Conservation (phyloP, 1,140 invertebrate species). For the Monochamus saltuarius region DNA sequence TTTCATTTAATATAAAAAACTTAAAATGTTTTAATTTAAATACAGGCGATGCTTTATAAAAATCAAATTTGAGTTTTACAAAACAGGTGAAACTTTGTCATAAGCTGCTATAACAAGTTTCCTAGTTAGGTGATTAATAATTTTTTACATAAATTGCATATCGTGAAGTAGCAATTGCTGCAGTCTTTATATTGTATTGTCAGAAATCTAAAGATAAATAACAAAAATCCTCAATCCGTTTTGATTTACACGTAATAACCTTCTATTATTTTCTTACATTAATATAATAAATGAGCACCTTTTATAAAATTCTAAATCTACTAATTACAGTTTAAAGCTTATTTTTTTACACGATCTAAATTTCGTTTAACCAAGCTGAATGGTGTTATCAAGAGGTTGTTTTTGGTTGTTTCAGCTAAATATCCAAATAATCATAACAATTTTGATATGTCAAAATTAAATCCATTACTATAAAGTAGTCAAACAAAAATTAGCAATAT, state of each 20-base stretch:
- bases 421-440: conserved; percentile 22
- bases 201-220: conserved; percentile 34
- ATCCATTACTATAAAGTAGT: background rate
- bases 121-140: too few relatives aligned
- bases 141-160: too few relatives aligned
- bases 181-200: conserved; percentile 45
- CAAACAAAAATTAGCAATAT: background rate
- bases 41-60: too few relatives aligned
- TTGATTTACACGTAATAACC: conserved; percentile 16
- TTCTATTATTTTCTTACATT: conserved; percentile 16
- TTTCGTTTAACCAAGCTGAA: conserved; percentile 22
- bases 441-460: conserved; percentile 34
- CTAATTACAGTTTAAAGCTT: conserved; percentile 29
- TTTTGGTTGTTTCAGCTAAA: conserved; percentile 30
- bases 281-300: conserved; percentile 42
- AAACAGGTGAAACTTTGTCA: too few relatives aligned
- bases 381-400: conserved; percentile 32
- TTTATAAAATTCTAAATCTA: conserved; percentile 28
- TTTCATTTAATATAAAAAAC: too few relatives aligned
- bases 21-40: too few relatives aligned
- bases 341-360: conserved; percentile 32
- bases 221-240: conserved; percentile 3
- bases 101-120: too few relatives aligned
- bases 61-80: too few relatives aligned
- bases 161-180: conserved; percentile 7